These are phyloP conservation scores for Myathropa florea DNA, from an alignment of 2,888 invertebrate genomes.

Conservation along the genomic window DNA sequence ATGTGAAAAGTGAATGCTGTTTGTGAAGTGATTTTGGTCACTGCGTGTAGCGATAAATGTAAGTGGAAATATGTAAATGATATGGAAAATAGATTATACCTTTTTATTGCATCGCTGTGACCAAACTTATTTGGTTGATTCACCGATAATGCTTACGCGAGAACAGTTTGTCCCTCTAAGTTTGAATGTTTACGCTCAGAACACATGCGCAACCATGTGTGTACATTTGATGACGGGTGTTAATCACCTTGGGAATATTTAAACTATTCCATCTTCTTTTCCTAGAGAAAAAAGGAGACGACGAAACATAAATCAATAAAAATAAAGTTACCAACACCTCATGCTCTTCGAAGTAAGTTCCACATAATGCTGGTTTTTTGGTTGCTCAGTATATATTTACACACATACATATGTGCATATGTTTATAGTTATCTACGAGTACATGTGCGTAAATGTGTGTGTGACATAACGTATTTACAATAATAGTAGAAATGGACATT, in stretches of 20 bases:
- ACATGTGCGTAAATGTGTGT: no score
- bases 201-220: not conserved
- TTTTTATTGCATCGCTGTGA: constrained; percentile 37
- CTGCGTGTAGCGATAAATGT: constrained; percentile 23
- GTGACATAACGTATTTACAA: no score
- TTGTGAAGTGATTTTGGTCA: constrained; percentile 33
- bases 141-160: constrained; percentile 8
- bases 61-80: constrained; percentile 57
- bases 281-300: not conserved
- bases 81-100: constrained; percentile 60
- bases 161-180: not conserved
- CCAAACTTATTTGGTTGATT: constrained; percentile 38
- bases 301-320: not conserved
- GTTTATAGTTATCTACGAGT: no score
- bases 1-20: constrained; percentile 33
- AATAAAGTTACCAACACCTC: not conserved
- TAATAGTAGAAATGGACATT: no score
- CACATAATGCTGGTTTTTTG: not conserved
- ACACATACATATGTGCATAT: no score
- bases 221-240: constrained; percentile 18
- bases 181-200: constrained; percentile 1
- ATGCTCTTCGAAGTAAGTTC: not conserved
- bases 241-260: constrained; percentile 47
- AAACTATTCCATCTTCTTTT: not conserved
- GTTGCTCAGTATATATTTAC: not conserved